Evolutionary conservation across 2,888 invertebrate species (phyloP), one percentile per base, ranked within the genome.

Genomic region (Litoditis marina): DNA sequence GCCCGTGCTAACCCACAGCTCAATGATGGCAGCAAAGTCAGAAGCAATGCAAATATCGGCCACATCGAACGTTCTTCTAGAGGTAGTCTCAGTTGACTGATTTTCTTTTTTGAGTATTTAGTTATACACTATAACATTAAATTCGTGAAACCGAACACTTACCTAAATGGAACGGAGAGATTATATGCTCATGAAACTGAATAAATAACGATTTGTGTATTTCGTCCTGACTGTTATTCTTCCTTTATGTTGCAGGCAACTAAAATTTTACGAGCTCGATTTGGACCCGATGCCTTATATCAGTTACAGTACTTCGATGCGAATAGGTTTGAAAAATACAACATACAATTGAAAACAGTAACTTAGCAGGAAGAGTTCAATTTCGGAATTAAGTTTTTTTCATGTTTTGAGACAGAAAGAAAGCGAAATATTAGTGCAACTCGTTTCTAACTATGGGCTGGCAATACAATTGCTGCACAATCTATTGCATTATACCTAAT

Each of bases 21-120:
- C 71, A 30, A 78, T 78, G 75, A 78, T 82, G 77, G 60, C 76
- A 16, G 72, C 81, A 6, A 79, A 78, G 46, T 63, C 57, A 44
- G 79, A 80, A 69, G 73, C 82, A 16, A 66, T 73, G 1, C 65
- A 67, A 39, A 68, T 79, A 30, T 71, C 77, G 0, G 67, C 69
- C 53, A 64, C 69, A 11, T 73, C 78, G 1, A 68, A 72, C 19
- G 65, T 81, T 44, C 66, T 81, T 2, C 63, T 81, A 32, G 74
- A 80, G 49, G 54, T 54, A 19, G 8, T 47, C 19, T 22, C 28
- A n/a, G 22, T 47, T 47, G 11, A n/a, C 47, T n/a, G n/a, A n/a
- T 13, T 47, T 47, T 47, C 47, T 47, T 47, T 47, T 19, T 47
- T 47, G 47, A 19, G 11, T 11, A 36, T 16, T 36, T 36, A 36